Base-by-base conservation (phyloP, 2,888 invertebrate genomes). In the Agriopis leucophaearia region DNA sequence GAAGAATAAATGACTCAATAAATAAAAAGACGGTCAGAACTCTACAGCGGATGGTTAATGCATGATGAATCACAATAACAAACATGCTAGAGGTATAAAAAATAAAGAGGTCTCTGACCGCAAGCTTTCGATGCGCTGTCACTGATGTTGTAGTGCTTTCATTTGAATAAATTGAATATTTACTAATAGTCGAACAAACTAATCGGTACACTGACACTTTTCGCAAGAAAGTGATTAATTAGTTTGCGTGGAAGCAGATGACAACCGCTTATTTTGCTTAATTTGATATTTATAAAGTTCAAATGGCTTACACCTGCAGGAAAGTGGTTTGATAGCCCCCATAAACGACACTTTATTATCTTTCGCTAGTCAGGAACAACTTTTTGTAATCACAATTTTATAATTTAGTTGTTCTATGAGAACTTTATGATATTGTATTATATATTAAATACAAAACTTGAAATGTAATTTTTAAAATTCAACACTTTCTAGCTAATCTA, bases 61-160 rank as follows among this genome's bases (percentile, higher is more conserved):
- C 71, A 70, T 69, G 75, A 81, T 84, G 85, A 84, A 74, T 84
- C 83, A 84, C 72, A 66, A 62, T 60, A 68, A 68, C 63, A 67
- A 63, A 74, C 68, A 61, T 71, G 66, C 70, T 73, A 68, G 71
- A 69, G 61, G 52, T 67, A 69, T 71, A 74, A 78, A 80, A 78
- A 73, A 64, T 78, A 74, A 75, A 74, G 73, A 78, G 83, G 83
- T 81, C 80, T 61, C 63, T 64, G 79, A 78, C 78, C 81, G 75
- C 64, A 45, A 69, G 73, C 72, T 76, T 76, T 76, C 72, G 75
- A 66, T 75, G 70, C 71, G 75, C 72, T 73, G 75, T 74, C 72
- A 73, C 71, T 71, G 66, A 73, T 70, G 70, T 72, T 63, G 71
- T 59, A 64, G 69, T 71, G 73, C 64, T 77, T 78, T 75, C 69